Conservation (phyloP, 2,888 invertebrate genomes). For the Lasioglossum oenotherae region DNA sequence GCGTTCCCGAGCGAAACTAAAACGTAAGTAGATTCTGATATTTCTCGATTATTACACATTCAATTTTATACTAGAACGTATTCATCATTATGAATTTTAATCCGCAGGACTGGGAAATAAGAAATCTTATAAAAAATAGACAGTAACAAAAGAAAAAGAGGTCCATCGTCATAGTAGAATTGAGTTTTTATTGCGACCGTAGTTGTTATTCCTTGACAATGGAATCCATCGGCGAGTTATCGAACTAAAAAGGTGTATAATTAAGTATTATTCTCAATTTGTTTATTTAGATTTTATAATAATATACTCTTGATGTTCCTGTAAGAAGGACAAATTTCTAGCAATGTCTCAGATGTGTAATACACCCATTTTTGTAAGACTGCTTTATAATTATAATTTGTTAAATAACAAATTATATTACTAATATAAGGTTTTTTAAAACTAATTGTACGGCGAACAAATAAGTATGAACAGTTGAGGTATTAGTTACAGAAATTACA, state of each 20-base stretch:
- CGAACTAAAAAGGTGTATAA: constrained; percentile 60
- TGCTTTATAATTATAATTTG: constrained; percentile 72
- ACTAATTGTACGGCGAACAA: constrained; percentile 54
- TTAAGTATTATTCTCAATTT: constrained; percentile 73
- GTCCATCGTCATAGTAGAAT: constrained; percentile 49
- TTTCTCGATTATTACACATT: background rate
- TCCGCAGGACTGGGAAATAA: constrained; percentile 56
- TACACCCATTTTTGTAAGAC: constrained; percentile 80
- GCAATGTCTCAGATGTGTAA: constrained; percentile 58
- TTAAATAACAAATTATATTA: constrained; percentile 47
- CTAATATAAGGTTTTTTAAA: constrained; percentile 53
- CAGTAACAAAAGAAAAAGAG: constrained; percentile 62
- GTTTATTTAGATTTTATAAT: constrained; percentile 68
- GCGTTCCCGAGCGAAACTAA: constrained; percentile 78
- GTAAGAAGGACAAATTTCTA: constrained; percentile 69
- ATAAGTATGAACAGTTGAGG: constrained; percentile 42
- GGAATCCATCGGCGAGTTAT: constrained; percentile 39
- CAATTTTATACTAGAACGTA: background rate
- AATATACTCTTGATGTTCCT: constrained; percentile 75
- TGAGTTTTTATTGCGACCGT: constrained; percentile 19
- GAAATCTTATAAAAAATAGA: constrained; percentile 45
- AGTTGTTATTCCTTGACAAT: constrained; percentile 41
- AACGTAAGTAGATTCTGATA: constrained; percentile 73
- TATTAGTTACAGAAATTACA: constrained; percentile 34
- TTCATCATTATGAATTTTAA: background rate